Evolutionary conservation across 2,797 vertebrate genomes (phyloP).

Genomic region (Esox masquinongy): DNA sequence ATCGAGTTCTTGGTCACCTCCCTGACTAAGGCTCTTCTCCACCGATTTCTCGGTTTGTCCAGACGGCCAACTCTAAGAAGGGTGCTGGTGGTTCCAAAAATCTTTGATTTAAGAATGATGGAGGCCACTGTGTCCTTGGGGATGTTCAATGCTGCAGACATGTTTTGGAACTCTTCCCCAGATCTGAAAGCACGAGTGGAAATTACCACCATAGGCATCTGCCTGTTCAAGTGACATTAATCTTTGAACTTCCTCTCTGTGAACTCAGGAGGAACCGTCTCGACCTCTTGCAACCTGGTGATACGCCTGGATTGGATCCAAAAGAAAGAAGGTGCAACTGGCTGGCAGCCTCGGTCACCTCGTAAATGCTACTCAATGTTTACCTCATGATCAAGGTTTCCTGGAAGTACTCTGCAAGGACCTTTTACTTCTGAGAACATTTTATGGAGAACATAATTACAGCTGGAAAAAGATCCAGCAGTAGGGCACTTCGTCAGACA

Average conservation of each 20-base stretch:
- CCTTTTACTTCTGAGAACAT: constrained; percentile 45
- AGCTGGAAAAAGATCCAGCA: constrained; percentile 32
- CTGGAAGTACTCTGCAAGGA: constrained; percentile 38
- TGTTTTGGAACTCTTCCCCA: too few species aligned
- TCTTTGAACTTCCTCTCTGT: constrained; percentile 7
- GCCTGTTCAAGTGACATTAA: not conserved
- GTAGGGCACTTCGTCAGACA: constrained; percentile 26
- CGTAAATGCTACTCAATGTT: constrained; percentile 48
- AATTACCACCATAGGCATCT: constrained; percentile 1
- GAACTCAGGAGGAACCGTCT: constrained; percentile 15
- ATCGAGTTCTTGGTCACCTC: too few species aligned
- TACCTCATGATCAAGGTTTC: constrained; percentile 52
- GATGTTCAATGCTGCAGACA: too few species aligned
- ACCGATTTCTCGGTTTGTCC: too few species aligned
- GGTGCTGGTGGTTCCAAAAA: too few species aligned
- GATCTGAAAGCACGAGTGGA: not conserved
- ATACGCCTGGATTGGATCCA: constrained; percentile 17
- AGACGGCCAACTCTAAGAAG: too few species aligned
- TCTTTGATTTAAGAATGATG: too few species aligned
- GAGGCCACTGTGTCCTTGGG: too few species aligned
- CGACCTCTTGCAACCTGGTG: constrained; percentile 24
- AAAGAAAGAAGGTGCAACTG: constrained; percentile 30
- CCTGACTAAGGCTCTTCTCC: too few species aligned
- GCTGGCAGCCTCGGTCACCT: constrained; percentile 15
- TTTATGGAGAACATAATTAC: constrained; percentile 49